phyloP scores from a whole-genome alignment of 1,140 invertebrate species.

The Samia ricini region DNA sequence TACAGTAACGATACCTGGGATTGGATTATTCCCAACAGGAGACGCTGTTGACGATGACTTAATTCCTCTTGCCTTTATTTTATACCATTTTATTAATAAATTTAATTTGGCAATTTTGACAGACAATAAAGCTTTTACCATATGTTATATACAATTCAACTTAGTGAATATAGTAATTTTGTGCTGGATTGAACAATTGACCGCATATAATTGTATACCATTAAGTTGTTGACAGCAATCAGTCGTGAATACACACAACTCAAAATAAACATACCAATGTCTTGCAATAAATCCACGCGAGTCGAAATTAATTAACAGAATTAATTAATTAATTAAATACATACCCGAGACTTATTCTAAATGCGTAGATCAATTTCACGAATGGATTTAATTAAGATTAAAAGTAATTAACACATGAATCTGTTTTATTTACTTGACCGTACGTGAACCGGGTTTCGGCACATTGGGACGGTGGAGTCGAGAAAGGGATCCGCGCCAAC shows the following conservation, averaged over 20 bases:
- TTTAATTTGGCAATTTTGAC: no score
- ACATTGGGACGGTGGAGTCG: slow-evolving; percentile 43
- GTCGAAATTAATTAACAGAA: slow-evolving; percentile 21
- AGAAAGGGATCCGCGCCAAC: slow-evolving; percentile 43
- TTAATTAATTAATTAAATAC: slow-evolving; percentile 13
- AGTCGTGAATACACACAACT: background rate
- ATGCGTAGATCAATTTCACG: slow-evolving; percentile 22
- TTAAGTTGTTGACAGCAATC: background rate
- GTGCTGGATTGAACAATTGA: no score
- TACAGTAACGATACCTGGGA: no score
- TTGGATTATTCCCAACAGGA: no score
- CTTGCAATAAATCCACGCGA: background rate
- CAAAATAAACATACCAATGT: background rate
- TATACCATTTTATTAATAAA: no score
- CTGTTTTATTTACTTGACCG: slow-evolving; percentile 51
- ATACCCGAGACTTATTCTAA: slow-evolving; percentile 11
- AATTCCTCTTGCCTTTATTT: no score
- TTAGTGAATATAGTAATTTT: no score
- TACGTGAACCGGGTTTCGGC: slow-evolving; percentile 54
- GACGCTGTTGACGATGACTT: no score
- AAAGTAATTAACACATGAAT: slow-evolving; percentile 32
- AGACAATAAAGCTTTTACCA: no score
- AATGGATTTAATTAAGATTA: slow-evolving; percentile 32
- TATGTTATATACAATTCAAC: no score
- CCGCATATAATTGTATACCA: background rate